phyloP scores from a whole-genome alignment of 2,113 vertebrate genomes.

The Cynocephalus volans region DNA sequence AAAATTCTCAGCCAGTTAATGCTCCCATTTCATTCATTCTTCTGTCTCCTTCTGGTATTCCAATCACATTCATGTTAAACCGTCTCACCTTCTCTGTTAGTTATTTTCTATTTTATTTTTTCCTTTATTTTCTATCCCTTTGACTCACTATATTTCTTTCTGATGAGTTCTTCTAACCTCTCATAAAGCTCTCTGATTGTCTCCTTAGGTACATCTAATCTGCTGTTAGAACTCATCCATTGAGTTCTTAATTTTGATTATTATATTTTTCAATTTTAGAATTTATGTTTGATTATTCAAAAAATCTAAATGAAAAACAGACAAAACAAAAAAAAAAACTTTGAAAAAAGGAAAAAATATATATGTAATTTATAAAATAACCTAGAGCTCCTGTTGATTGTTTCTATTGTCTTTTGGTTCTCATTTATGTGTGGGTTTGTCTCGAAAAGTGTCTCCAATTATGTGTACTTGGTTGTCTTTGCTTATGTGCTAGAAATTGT shows the following conservation, averaged over 20 bases:
- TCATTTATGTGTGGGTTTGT: slow-evolving; percentile 28
- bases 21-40: neutral
- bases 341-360: neutral
- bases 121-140: neutral
- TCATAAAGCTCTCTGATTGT: neutral
- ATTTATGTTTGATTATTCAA: slow-evolving; percentile 46
- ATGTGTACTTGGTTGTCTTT: slow-evolving; percentile 48
- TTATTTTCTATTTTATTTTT: neutral
- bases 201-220: neutral
- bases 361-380: neutral
- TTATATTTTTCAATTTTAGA: slow-evolving; percentile 5
- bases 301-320: slow-evolving; percentile 2
- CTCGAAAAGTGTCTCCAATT: neutral
- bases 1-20: neutral
- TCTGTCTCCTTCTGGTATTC: neutral
- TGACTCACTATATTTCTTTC: neutral
- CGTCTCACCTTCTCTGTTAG: neutral
- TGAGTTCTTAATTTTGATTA: slow-evolving; percentile 47
- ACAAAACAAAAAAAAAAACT: neutral
- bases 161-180: neutral
- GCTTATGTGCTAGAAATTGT: neutral
- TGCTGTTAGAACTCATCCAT: neutral
- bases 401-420: slow-evolving; percentile 43
- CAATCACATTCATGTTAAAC: neutral
- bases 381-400: neutral